Percentiles rank a stretch among this genome's conserved stretches.
Conservation (phyloP, 2,888 invertebrate genomes). For the Ephialtes manifestator region DNA sequence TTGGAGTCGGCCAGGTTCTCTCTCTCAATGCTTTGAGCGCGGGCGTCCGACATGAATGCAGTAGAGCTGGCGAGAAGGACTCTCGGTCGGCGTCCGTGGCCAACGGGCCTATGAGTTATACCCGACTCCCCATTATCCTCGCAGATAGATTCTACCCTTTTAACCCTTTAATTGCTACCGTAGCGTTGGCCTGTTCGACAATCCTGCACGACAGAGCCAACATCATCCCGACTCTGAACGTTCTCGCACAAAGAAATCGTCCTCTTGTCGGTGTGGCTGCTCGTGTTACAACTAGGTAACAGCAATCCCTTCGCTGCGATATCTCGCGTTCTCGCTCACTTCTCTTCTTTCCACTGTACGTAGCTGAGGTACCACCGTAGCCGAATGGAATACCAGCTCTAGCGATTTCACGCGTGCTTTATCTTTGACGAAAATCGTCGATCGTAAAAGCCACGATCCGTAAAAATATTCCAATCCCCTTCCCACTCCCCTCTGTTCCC, state of each 20-base stretch:
- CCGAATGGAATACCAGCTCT: not conserved
- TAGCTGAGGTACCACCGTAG: not conserved
- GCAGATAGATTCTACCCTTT: constrained; percentile 75
- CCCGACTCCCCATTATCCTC: constrained; percentile 60
- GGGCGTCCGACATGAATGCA: constrained; percentile 41
- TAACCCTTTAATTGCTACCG: constrained; percentile 80
- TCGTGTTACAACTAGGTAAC: constrained; percentile 35
- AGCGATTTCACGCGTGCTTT: constrained; percentile 63
- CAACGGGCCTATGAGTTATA: constrained; percentile 77
- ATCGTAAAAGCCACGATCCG: constrained; percentile 64
- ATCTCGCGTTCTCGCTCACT: constrained; percentile 22
- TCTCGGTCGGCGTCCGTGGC: constrained; percentile 63
- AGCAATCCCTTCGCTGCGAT: constrained; percentile 34
- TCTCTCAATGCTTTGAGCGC: constrained; percentile 77
- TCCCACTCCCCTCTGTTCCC: not conserved
- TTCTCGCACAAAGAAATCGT: constrained; percentile 48
- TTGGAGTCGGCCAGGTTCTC: constrained; percentile 76
- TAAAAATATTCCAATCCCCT: constrained; percentile 64
- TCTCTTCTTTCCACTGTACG: constrained; percentile 8
- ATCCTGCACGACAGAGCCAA: constrained; percentile 70
- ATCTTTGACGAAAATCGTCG: constrained; percentile 65
- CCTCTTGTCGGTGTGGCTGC: not conserved
- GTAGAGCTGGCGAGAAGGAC: constrained; percentile 42
- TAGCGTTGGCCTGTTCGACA: constrained; percentile 74
- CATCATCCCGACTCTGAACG: constrained; percentile 43